Evolutionary conservation across 2,113 vertebrate genomes (phyloP).

Genomic region (Chloroceryle aenea): DNA sequence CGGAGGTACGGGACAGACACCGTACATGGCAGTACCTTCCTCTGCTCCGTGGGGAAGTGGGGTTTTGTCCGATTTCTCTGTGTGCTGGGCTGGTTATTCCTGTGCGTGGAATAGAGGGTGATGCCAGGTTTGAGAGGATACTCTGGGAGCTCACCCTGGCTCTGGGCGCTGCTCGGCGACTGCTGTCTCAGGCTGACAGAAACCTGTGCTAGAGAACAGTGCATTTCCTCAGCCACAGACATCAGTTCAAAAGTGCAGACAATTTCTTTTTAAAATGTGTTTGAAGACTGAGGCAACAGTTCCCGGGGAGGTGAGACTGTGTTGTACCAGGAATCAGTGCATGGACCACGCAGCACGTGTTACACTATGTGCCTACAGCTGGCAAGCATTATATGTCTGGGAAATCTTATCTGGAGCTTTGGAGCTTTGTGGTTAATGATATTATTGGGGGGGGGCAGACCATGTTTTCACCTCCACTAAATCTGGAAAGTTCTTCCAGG

Average conservation of each 20-base stretch:
- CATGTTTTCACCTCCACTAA: not conserved
- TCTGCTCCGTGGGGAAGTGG: rapidly evolving
- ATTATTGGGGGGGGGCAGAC: not conserved
- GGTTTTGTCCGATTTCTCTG: rapidly evolving
- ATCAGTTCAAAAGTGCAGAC: not conserved
- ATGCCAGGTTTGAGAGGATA: not conserved
- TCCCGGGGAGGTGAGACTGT: not conserved
- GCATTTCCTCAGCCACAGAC: not conserved
- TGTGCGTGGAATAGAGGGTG: rapidly evolving
- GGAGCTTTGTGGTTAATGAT: not conserved
- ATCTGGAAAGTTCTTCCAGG: not conserved
- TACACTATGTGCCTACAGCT: not conserved
- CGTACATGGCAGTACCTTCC: rapidly evolving
- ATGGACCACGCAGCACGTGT: rapidly evolving
- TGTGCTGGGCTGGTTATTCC: not conserved
- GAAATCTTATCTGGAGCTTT: not conserved
- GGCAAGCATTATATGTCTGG: not conserved
- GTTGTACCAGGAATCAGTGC: not conserved
- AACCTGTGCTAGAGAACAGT: not conserved
- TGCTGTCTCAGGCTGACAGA: not conserved
- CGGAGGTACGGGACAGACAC: not conserved
- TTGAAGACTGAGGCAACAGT: not conserved
- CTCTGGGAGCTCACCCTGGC: not conserved
- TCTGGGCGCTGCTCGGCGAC: too few species aligned
- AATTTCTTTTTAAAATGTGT: not conserved